These are phyloP conservation scores for Platyscapa corneri DNA, from an alignment of 1,140 invertebrate genomes.

Conservation along the genomic window DNA sequence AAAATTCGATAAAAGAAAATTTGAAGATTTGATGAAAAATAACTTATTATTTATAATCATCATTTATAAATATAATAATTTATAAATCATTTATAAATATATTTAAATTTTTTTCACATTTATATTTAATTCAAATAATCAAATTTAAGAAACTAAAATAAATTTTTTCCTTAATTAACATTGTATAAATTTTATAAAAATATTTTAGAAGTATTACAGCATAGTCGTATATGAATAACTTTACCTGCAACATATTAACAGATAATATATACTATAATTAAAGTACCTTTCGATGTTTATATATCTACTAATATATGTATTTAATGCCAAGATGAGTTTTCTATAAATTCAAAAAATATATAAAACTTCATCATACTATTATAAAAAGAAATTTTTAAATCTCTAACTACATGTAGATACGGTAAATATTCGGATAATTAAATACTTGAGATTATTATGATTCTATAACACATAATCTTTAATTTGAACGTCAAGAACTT, in stretches of 20 bases:
- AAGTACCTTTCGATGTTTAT: background rate
- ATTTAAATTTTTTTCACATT: too few relatives aligned
- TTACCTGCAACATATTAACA: background rate
- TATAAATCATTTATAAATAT: too few relatives aligned
- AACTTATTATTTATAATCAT: too few relatives aligned
- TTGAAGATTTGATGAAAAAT: too few relatives aligned
- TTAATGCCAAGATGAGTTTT: background rate
- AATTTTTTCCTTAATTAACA: background rate
- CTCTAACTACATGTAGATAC: background rate
- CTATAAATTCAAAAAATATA: background rate
- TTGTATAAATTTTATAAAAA: background rate
- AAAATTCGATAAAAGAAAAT: too few relatives aligned
- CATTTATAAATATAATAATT: too few relatives aligned
- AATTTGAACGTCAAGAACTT: background rate
- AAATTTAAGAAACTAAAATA: background rate
- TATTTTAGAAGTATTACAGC: background rate
- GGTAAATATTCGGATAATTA: background rate
- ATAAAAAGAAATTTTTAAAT: slow-evolving; percentile 1
- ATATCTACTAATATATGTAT: background rate
- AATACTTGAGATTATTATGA: background rate
- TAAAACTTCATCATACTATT: background rate
- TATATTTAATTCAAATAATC: too few relatives aligned
- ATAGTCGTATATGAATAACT: background rate
- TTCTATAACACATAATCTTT: background rate
- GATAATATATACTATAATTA: background rate